Evolutionary conservation across 1,140 invertebrate genomes (phyloP), one percentile per base, ranked within the genome.

Genomic region (Cotesia chilonis): DNA sequence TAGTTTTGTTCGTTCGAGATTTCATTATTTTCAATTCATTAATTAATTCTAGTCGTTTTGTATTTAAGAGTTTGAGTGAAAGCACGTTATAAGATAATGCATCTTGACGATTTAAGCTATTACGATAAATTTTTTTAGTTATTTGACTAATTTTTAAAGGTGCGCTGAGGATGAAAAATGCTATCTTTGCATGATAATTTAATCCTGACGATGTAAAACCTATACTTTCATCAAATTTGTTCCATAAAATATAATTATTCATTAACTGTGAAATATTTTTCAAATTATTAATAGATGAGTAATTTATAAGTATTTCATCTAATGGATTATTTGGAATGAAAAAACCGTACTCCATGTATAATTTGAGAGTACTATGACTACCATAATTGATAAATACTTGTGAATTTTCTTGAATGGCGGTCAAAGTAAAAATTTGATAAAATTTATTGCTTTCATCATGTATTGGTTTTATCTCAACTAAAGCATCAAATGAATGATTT

Each of bases 351-450:
- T 95, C 92, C 0, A 90, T 79, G 65, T 92, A 89, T 3, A 95
- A 84, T 76, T 91, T 91, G 1, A 87, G 75, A 85, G 92, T 95
- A 68, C 89, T 85, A 80, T 94, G 90, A 7, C 89, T 79, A 3
- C 93, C 93, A 81, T 95, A 95, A 74, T 90, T 92, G 59, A 95
- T 94, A 79, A 92, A 94, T 68, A 94, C 88, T 86, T 94, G 91
- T 12, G 89, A 83, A 75, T 89, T 87, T 74, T 87, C 85, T 28
- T 82, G 75, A 71, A 89, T 89, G 3, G 78, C 71, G 41, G 76
- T 82, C 38, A 82, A 74, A 1, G 90, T 89, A 71, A 78, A 78
- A 73, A 93, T 91, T 74, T 88, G 83, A 84, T 91, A 92, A 41
- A 86, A 83, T 68, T 87, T 81, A 3, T 85, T 54, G 61, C 73